These are phyloP conservation scores for Frankliniella intonsa DNA, from an alignment of 2,888 invertebrate genomes.

Conservation along the genomic window DNA sequence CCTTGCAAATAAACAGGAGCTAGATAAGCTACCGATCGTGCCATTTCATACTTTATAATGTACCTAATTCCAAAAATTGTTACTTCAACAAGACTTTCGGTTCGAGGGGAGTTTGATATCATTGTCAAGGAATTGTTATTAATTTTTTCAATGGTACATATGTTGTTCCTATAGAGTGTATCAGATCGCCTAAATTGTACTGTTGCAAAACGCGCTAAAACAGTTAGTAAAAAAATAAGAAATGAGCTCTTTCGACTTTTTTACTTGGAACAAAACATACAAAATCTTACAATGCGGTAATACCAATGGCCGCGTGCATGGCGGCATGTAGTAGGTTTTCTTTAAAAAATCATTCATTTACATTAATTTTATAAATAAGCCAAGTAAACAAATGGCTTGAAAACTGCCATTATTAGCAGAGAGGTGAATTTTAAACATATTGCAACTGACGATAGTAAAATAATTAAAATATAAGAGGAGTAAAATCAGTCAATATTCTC, in stretches of 20 bases:
- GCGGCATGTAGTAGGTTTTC: too few species aligned
- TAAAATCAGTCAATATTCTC: not conserved
- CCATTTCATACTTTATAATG: not conserved
- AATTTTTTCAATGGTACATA: not conserved
- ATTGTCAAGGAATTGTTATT: too few species aligned
- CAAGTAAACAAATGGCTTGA: constrained; percentile 32
- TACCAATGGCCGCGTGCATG: too few species aligned
- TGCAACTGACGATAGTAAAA: too few species aligned
- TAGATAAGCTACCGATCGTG: not conserved
- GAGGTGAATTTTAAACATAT: too few species aligned
- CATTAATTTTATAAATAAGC: constrained; percentile 31
- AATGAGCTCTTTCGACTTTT: not conserved
- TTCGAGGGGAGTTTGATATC: too few species aligned
- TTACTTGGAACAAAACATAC: not conserved
- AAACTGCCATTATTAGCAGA: too few species aligned
- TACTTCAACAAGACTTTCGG: too few species aligned
- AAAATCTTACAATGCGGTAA: too few species aligned
- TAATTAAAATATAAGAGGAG: too few species aligned
- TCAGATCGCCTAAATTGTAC: not conserved
- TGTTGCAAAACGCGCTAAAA: not conserved
- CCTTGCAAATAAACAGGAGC: not conserved
- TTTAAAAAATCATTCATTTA: too few species aligned
- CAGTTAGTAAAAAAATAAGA: constrained; percentile 7
- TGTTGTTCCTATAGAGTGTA: constrained; percentile 1
- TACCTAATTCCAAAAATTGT: not conserved